These are phyloP conservation scores for Aphelenchoides bicaudatus DNA, from an alignment of 2,888 invertebrate species.

Conservation along the genomic window DNA sequence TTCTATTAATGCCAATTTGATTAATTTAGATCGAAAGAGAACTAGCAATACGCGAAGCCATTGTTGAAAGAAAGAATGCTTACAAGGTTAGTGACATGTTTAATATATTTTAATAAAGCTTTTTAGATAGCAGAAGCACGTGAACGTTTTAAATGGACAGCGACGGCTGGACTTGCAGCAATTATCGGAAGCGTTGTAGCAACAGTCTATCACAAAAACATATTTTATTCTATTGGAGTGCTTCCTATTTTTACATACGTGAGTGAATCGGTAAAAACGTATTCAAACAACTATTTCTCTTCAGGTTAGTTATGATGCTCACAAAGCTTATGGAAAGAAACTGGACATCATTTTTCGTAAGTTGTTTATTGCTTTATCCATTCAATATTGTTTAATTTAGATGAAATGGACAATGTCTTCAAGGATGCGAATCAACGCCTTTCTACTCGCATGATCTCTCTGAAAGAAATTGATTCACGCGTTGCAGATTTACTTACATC, in stretches of 20 bases:
- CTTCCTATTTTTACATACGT: slow-evolving; percentile 20
- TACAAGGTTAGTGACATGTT: slow-evolving; percentile 20
- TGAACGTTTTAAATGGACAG: slow-evolving; percentile 27
- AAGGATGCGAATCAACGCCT: slow-evolving; percentile 15
- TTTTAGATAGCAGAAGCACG: slow-evolving; percentile 28
- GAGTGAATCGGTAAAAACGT: no score
- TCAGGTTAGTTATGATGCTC: slow-evolving; percentile 22
- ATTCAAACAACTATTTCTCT: no score
- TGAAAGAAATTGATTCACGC: slow-evolving; percentile 26
- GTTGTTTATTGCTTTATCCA: slow-evolving; percentile 3
- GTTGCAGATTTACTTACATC: slow-evolving; percentile 13
- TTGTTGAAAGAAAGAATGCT: slow-evolving; percentile 29
- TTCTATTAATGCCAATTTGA: not conserved
- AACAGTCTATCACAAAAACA: slow-evolving; percentile 26
- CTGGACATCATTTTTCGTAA: slow-evolving; percentile 22
- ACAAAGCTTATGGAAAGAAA: slow-evolving; percentile 25
- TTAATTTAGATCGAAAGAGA: slow-evolving; percentile 28
- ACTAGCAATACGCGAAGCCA: slow-evolving; percentile 28
- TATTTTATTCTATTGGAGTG: slow-evolving; percentile 21
- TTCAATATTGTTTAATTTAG: slow-evolving; percentile 10
- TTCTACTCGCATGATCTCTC: slow-evolving; percentile 19
- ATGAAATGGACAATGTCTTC: slow-evolving; percentile 21
- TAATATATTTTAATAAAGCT: not conserved
- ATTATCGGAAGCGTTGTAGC: slow-evolving; percentile 6
- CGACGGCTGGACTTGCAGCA: slow-evolving; percentile 24